Evolutionary conservation across 2,113 vertebrate species (phyloP).

Genomic region (Cyprinus carpio): DNA sequence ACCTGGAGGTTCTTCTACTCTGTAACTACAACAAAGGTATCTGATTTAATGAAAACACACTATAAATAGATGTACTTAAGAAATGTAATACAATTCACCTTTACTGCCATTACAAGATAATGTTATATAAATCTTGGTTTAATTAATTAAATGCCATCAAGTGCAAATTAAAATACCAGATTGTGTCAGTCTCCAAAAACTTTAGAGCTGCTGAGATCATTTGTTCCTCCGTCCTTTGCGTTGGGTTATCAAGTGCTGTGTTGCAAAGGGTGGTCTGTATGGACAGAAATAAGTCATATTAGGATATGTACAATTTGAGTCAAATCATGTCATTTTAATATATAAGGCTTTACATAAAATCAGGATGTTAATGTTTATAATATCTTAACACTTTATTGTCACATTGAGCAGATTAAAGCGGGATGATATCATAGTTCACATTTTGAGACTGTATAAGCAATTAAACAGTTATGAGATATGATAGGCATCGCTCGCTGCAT

Average conservation of each 20-base stretch:
- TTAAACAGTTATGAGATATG: background rate
- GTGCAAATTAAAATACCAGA: constrained; percentile 81
- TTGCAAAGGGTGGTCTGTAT: constrained; percentile 92
- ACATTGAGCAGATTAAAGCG: background rate
- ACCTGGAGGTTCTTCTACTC: constrained; percentile 88
- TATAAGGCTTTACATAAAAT: background rate
- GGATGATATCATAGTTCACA: background rate
- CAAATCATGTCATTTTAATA: background rate
- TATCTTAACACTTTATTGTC: background rate
- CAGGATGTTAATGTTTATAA: background rate
- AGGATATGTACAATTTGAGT: background rate
- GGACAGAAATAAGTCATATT: constrained; percentile 25
- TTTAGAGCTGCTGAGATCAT: constrained; percentile 88
- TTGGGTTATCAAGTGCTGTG: constrained; percentile 94
- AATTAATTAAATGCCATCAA: background rate
- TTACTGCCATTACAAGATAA: background rate
- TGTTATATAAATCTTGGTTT: background rate
- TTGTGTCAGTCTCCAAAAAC: constrained; percentile 93
- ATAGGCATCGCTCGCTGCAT: background rate
- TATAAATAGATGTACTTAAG: background rate
- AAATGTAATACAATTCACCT: background rate
- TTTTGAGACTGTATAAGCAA: background rate
- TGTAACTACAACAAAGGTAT: constrained; percentile 80
- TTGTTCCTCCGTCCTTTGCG: constrained; percentile 81
- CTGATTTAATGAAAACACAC: background rate